Evolutionary conservation across 2,888 invertebrate species (phyloP).

Genomic region (Heliconius aoede): DNA sequence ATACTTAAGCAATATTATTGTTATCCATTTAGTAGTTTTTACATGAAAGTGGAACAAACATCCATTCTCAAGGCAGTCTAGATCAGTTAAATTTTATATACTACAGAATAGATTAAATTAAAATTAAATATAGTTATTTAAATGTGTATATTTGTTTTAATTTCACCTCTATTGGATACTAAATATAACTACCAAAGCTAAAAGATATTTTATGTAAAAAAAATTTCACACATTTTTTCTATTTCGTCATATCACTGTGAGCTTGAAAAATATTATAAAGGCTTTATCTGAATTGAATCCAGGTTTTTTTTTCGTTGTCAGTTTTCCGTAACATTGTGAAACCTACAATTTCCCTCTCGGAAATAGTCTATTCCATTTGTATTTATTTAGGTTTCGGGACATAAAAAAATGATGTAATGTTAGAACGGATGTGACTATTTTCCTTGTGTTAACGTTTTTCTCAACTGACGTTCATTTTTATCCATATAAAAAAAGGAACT

Average conservation of each 20-base stretch:
- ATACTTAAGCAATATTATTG: no score
- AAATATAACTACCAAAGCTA: no score
- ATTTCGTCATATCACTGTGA: background rate
- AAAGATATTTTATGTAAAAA: background rate
- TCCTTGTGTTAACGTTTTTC: background rate
- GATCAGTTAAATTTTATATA: no score
- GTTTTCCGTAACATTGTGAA: background rate
- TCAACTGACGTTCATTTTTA: no score
- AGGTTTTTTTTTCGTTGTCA: background rate
- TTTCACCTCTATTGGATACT: no score
- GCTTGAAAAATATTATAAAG: background rate
- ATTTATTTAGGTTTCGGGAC: conserved; percentile 24
- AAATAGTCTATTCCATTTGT: conserved; percentile 21
- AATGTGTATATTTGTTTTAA: no score
- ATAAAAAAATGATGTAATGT: background rate
- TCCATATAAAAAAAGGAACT: no score
- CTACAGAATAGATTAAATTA: background rate
- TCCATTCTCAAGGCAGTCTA: no score
- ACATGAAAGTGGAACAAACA: no score
- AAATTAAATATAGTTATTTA: background rate
- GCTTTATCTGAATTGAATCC: conserved; percentile 13
- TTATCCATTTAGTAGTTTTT: no score
- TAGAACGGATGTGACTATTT: background rate
- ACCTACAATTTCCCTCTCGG: background rate
- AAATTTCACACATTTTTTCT: background rate